Evolutionary conservation across 1,140 invertebrate genomes (phyloP).

Genomic region (Nasonia vitripennis): DNA sequence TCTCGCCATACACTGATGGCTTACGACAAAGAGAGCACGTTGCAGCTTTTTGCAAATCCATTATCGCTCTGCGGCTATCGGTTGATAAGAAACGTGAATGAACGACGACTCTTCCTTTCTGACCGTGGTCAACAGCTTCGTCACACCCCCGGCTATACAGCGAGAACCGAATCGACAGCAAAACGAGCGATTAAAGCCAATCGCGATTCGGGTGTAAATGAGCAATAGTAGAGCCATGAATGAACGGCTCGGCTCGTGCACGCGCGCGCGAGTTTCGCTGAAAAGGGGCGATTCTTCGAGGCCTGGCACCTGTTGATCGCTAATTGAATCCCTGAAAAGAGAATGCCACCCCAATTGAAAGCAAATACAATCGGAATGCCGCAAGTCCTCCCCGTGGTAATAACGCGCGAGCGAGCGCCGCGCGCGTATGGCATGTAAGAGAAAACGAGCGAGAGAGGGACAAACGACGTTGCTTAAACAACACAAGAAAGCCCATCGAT

Average conservation of each 20-base stretch:
- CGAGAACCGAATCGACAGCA: no score
- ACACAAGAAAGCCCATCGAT: conserved; percentile 41
- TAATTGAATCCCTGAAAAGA: background rate
- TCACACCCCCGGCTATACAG: no score
- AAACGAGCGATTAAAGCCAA: no score
- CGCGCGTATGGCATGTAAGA: background rate
- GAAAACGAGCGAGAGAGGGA: conserved; percentile 9
- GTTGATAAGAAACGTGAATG: no score
- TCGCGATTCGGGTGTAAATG: background rate
- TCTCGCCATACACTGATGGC: background rate
- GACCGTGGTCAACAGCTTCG: no score
- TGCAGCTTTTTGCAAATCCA: no score
- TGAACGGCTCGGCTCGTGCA: background rate
- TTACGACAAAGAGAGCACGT: no score
- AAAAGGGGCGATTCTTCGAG: background rate
- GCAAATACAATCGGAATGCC: background rate
- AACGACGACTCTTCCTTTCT: no score
- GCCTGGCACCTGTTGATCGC: background rate
- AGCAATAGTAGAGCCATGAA: background rate
- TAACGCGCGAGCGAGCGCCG: no score
- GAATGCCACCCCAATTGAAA: conserved; percentile 3
- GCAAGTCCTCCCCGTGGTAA: background rate
- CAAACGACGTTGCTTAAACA: background rate
- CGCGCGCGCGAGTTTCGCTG: background rate
- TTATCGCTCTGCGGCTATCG: no score